Conservation (phyloP, 2,888 invertebrate species). For the Scrobipalpa costella region DNA sequence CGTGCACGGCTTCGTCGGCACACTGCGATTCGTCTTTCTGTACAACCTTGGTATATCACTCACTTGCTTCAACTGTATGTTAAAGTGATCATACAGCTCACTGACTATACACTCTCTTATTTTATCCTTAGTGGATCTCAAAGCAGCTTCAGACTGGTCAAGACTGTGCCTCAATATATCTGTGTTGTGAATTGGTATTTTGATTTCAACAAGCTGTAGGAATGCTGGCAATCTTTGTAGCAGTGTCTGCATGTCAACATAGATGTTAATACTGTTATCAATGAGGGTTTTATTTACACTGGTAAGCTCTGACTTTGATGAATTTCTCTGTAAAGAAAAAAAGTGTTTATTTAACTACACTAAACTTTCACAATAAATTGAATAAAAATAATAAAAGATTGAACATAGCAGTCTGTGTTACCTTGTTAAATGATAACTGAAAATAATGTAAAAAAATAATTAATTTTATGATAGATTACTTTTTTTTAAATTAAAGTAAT, state of each 20-base stretch:
- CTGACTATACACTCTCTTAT: slow-evolving; percentile 67
- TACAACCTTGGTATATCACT: slow-evolving; percentile 96
- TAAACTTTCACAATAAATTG: not conserved
- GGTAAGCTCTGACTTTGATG: slow-evolving; percentile 53
- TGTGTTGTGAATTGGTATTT: slow-evolving; percentile 51
- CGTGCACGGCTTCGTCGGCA: slow-evolving; percentile 89
- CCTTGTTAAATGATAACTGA: not conserved
- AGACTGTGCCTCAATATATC: slow-evolving; percentile 56
- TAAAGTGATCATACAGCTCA: slow-evolving; percentile 69
- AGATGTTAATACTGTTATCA: slow-evolving; percentile 66
- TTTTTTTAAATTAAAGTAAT: not conserved
- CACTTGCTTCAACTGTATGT: slow-evolving; percentile 88
- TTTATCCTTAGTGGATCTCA: slow-evolving; percentile 54
- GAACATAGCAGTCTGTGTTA: not conserved
- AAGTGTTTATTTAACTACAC: not conserved
- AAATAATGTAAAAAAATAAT: slow-evolving; percentile 2
- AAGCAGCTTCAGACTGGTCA: slow-evolving; percentile 50
- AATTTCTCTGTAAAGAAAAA: slow-evolving; percentile 54
- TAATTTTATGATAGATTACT: not conserved
- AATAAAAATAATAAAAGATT: no score
- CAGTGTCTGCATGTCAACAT: slow-evolving; percentile 58
- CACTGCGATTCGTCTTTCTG: slow-evolving; percentile 93
- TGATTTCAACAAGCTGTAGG: slow-evolving; percentile 53
- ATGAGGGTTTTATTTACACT: slow-evolving; percentile 63
- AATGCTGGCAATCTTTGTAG: slow-evolving; percentile 58